These are phyloP conservation scores for Leucophenga varia DNA, from an alignment of 1,140 invertebrate species.

Conservation along the genomic window DNA sequence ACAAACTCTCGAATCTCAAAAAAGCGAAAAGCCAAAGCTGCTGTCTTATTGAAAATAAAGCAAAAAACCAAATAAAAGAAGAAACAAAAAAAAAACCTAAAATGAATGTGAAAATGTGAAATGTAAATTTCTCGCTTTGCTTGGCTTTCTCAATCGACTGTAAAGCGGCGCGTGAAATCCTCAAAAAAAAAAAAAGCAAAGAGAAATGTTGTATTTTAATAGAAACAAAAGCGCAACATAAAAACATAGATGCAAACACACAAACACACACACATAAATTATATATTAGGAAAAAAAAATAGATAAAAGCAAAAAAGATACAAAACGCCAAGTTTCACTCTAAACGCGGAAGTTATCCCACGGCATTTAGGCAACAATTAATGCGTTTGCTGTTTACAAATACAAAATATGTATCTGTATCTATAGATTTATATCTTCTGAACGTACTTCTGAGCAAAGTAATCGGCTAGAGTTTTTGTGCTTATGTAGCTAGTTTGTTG, in stretches of 20 bases:
- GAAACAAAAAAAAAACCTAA: conserved; percentile 5
- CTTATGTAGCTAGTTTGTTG: background rate
- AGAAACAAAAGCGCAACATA: background rate
- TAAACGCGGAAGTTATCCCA: conserved; percentile 52
- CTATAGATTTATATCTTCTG: too few species aligned
- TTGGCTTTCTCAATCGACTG: background rate
- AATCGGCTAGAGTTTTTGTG: background rate
- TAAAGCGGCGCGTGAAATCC: background rate
- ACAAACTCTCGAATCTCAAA: too few species aligned
- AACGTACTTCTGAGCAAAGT: background rate
- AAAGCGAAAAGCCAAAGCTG: too few species aligned
- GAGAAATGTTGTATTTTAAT: background rate
- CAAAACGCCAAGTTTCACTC: conserved; percentile 16
- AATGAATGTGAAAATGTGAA: conserved; percentile 49
- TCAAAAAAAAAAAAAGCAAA: conserved; percentile 4
- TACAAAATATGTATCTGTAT: too few species aligned
- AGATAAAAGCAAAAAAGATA: background rate
- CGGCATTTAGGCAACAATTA: conserved; percentile 27
- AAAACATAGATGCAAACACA: background rate
- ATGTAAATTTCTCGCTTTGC: conserved; percentile 40
- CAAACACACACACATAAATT: background rate
- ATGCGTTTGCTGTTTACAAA: too few species aligned
- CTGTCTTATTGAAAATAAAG: too few species aligned
- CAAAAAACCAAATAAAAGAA: background rate
- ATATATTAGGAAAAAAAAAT: conserved; percentile 38